Evolutionary conservation across 2,797 vertebrate genomes (phyloP).

Genomic region (Anabacerthia variegaticeps): DNA sequence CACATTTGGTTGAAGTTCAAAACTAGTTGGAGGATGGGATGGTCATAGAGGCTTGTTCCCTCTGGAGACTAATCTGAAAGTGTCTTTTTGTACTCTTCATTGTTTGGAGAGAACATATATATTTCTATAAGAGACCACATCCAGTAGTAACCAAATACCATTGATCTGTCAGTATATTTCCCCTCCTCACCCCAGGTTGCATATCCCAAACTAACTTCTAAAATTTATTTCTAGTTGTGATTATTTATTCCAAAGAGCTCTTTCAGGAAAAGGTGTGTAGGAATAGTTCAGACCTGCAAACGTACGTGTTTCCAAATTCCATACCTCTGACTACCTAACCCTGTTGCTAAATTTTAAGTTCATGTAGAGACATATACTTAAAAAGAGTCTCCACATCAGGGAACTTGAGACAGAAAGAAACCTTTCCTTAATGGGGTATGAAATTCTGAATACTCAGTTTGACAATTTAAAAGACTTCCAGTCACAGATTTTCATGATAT

Average conservation of each 20-base stretch:
- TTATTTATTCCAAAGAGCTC: not conserved
- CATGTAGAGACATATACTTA: not conserved
- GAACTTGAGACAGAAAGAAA: not conserved
- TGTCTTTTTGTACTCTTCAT: not conserved
- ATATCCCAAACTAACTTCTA: not conserved
- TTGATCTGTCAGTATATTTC: not conserved
- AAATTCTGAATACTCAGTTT: not conserved
- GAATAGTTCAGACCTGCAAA: not conserved
- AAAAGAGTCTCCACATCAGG: not conserved
- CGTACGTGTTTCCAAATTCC: not conserved
- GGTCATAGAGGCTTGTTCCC: not conserved
- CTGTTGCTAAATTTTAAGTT: not conserved
- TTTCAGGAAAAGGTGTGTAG: not conserved
- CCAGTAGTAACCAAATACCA: not conserved
- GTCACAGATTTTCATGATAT: not conserved
- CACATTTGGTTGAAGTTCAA: not conserved
- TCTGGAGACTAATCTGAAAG: not conserved
- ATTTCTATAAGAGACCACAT: not conserved
- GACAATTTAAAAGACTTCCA: not conserved
- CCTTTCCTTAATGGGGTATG: not conserved
- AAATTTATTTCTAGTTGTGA: not conserved
- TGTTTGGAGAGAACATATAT: not conserved
- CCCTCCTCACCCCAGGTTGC: fast-evolving
- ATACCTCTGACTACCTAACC: not conserved
- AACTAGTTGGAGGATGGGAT: not conserved